These are phyloP conservation scores for Ceratoteleas bidentatus DNA, from an alignment of 1,140 invertebrate species.

Conservation along the genomic window DNA sequence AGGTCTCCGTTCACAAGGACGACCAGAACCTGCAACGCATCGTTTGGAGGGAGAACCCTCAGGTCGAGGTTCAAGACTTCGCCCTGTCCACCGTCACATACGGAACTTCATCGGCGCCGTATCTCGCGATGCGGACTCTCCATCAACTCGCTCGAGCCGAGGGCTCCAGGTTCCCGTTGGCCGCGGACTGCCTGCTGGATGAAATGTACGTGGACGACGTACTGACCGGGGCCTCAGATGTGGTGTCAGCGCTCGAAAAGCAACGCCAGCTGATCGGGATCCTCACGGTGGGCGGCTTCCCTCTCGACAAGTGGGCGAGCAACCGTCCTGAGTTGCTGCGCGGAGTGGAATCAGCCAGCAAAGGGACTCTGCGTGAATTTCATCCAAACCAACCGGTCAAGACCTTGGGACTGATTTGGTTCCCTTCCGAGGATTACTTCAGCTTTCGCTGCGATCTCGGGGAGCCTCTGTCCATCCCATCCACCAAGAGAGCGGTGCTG, in stretches of 20 bases:
- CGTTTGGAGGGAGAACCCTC: constrained; percentile 73
- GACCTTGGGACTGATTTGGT: not conserved
- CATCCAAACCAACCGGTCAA: not conserved
- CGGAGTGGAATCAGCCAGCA: too few relatives aligned
- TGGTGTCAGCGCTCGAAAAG: not conserved
- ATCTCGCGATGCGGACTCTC: constrained; percentile 46
- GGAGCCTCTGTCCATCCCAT: too few relatives aligned
- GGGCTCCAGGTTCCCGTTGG: not conserved
- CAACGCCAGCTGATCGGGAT: not conserved
- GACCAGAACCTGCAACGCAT: constrained; percentile 73
- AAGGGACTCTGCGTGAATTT: too few relatives aligned
- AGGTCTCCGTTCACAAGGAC: constrained; percentile 70
- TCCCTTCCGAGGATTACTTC: not conserved
- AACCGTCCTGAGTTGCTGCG: not conserved
- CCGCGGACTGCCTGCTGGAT: not conserved
- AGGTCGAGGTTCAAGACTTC: too few relatives aligned
- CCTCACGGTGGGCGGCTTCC: not conserved
- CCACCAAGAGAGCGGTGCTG: not conserved
- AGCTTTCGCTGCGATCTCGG: not conserved
- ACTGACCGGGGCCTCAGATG: not conserved
- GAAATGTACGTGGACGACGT: not conserved
- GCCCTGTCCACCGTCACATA: too few relatives aligned
- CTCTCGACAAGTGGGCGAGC: too few relatives aligned
- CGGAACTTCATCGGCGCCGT: too few relatives aligned
- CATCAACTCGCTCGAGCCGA: constrained; percentile 6